A percentile compares a stretch with the other conserved stretches of the same genome.
Evolutionary conservation across 2,113 vertebrate genomes (phyloP).

Genomic region (Nothocercus nigrocapillus): DNA sequence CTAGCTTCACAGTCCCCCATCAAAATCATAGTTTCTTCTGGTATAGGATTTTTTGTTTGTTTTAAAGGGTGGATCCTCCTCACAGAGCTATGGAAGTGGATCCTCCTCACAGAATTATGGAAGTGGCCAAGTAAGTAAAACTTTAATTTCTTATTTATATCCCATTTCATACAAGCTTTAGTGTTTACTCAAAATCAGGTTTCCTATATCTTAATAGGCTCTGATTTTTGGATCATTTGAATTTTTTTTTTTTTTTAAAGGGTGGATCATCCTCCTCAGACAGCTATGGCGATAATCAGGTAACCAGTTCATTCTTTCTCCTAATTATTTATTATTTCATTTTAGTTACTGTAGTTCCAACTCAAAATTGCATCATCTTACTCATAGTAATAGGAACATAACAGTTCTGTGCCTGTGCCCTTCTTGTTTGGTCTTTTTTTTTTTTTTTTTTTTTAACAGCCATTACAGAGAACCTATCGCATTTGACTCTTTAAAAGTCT

Average conservation of each 20-base stretch:
- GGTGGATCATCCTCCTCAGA: constrained; percentile 33
- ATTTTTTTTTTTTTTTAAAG: constrained; percentile 26
- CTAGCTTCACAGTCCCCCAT: not conserved
- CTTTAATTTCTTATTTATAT: not conserved
- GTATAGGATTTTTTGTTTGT: not conserved
- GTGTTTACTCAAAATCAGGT: not conserved
- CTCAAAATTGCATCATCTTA: not conserved
- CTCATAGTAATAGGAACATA: not conserved
- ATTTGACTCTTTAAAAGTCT: not conserved
- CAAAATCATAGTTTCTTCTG: not conserved
- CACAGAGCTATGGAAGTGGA: constrained; percentile 37
- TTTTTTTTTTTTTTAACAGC: not conserved
- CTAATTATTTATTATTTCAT: not conserved
- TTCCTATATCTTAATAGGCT: not conserved
- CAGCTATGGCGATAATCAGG: constrained; percentile 25
- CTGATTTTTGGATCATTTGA: not conserved
- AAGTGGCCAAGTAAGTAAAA: constrained; percentile 11
- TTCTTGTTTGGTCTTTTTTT: not conserved
- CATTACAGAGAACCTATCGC: not conserved
- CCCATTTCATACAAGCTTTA: not conserved
- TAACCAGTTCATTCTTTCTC: not conserved
- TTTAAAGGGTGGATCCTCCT: constrained; percentile 22
- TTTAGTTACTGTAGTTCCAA: not conserved
- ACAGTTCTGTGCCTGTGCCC: not conserved
- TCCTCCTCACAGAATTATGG: constrained; percentile 32